Conservation (phyloP, 2,888 invertebrate genomes). For the Drosophila parthenogenetica region DNA sequence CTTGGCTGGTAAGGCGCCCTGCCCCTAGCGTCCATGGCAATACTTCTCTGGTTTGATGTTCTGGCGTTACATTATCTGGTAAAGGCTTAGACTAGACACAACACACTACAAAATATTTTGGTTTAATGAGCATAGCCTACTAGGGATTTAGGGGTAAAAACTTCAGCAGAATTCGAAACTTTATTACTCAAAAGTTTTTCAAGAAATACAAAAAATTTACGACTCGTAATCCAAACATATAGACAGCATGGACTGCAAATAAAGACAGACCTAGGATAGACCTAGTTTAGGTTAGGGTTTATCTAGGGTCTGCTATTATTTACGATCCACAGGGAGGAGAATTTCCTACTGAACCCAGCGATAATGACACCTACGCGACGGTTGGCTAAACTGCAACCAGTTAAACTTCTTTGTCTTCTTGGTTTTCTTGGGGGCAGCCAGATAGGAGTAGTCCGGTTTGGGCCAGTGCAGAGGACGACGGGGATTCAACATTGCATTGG, state of each 20-base stretch:
- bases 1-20: background rate
- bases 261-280: conserved; percentile 24
- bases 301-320: conserved; percentile 12
- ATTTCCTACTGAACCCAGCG: background rate
- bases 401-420: background rate
- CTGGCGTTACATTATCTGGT: conserved; percentile 23
- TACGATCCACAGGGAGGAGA: background rate
- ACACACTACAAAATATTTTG: too few species aligned
- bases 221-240: background rate
- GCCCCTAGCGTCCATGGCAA: conserved; percentile 2
- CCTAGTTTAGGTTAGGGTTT: background rate
- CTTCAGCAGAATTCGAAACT: too few species aligned
- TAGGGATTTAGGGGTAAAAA: too few species aligned
- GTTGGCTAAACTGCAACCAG: background rate
- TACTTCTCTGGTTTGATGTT: background rate
- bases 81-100: background rate
- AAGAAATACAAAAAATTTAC: background rate
- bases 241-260: conserved; percentile 13
- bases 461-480: conserved; percentile 70
- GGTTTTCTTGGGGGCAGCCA: background rate
- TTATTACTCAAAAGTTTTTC: too few species aligned
- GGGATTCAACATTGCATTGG: background rate
- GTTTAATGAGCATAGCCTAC: too few species aligned
- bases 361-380: background rate
- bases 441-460: conserved; percentile 41